Evolutionary conservation across 2,113 vertebrate species (phyloP).

Genomic region (Canis aureus): DNA sequence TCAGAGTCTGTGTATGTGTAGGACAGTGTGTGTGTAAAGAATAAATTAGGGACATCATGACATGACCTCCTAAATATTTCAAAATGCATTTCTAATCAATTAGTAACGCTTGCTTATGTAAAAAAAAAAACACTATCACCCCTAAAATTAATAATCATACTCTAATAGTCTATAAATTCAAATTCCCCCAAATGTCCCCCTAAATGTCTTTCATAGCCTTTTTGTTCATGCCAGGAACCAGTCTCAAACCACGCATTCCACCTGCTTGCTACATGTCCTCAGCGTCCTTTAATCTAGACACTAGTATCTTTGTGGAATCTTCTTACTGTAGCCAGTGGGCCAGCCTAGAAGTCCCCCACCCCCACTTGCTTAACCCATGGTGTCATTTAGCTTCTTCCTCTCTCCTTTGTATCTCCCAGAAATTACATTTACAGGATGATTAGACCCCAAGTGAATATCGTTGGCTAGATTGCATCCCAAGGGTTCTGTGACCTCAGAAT

Average conservation of each 20-base stretch:
- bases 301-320: not conserved
- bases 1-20: not conserved
- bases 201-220: not conserved
- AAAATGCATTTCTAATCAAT: not conserved
- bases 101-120: not conserved
- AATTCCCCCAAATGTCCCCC: not conserved
- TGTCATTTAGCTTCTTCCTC: not conserved
- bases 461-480: not conserved
- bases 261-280: not conserved
- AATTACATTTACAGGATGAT: not conserved
- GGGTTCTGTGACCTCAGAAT: not conserved
- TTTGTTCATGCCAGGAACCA: not conserved
- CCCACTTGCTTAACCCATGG: not conserved
- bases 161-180: not conserved
- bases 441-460: too few species aligned
- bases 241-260: not conserved
- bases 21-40: not conserved
- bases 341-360: fast-evolving
- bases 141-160: not conserved
- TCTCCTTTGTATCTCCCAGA: not conserved
- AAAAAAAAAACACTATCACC: not conserved
- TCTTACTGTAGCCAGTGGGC: not conserved
- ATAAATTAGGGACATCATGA: not conserved
- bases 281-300: not conserved
- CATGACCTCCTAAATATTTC: not conserved